These are phyloP conservation scores for Okamejei kenojei DNA, from an alignment of 2,797 vertebrate genomes.

Conservation along the genomic window DNA sequence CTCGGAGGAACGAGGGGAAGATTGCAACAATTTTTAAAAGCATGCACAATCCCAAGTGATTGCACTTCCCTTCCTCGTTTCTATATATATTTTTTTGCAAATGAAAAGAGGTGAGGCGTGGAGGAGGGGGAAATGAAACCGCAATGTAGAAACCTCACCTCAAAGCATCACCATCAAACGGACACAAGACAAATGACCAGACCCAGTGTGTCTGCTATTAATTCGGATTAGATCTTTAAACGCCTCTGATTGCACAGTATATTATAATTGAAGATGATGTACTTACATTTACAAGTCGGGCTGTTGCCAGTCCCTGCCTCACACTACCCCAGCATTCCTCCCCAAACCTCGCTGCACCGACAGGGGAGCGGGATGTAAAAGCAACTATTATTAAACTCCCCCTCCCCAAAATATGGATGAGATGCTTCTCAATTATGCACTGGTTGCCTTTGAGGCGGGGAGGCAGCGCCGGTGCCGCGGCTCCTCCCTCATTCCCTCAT, in stretches of 20 bases:
- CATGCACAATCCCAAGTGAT: neutral
- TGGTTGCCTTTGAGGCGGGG: slow-evolving; percentile 12
- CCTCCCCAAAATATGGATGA: neutral
- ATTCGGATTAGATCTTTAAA: neutral
- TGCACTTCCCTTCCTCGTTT: neutral
- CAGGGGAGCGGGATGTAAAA: too few relatives aligned
- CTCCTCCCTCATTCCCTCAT: too few relatives aligned
- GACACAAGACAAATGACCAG: too few relatives aligned
- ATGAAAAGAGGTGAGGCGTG: too few relatives aligned
- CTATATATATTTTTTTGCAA: too few relatives aligned
- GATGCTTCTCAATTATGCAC: slow-evolving; percentile 10
- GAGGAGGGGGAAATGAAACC: too few relatives aligned
- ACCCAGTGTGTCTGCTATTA: neutral
- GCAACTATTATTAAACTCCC: neutral
- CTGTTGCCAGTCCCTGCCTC: neutral
- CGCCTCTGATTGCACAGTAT: neutral
- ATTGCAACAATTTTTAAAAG: neutral
- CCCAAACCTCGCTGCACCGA: neutral
- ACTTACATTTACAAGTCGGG: slow-evolving; percentile 22
- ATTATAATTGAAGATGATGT: neutral
- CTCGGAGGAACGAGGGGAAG: neutral
- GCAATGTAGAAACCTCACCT: neutral
- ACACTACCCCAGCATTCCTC: neutral
- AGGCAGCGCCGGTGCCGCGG: too few relatives aligned
- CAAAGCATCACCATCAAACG: neutral